phyloP scores from a whole-genome alignment of 2,888 invertebrate genomes.

The Spisula subtruncata region DNA sequence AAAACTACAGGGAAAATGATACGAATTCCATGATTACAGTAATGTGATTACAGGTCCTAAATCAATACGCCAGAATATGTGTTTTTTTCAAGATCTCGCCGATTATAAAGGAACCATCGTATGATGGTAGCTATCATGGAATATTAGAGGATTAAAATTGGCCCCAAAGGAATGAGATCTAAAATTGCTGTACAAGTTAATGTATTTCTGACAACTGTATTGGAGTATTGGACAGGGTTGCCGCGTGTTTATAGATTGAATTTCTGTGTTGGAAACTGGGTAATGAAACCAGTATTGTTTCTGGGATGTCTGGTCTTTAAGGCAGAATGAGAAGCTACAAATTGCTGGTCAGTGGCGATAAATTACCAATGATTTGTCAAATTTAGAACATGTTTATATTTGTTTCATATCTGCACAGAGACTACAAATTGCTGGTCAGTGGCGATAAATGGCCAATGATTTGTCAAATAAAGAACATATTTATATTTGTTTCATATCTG shows the following conservation, averaged over 20 bases:
- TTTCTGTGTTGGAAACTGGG: neutral
- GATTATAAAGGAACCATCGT: neutral
- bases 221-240: neutral
- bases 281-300: neutral
- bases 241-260: neutral
- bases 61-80: neutral
- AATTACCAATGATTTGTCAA: neutral
- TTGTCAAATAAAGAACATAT: neutral
- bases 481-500: neutral
- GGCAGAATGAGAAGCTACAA: neutral
- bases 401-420: neutral
- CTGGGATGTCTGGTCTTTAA: neutral
- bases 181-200: slow-evolving; percentile 6
- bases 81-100: neutral
- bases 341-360: neutral
- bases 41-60: neutral
- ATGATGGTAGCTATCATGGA: neutral
- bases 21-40: neutral
- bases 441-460: neutral
- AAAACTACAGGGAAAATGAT: neutral
- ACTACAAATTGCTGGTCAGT: no score
- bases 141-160: neutral
- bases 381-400: neutral
- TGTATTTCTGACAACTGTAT: slow-evolving; percentile 6
- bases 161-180: neutral